phyloP scores from a whole-genome alignment of 2,797 vertebrate genomes.

The Coranthus polyacanthus region DNA sequence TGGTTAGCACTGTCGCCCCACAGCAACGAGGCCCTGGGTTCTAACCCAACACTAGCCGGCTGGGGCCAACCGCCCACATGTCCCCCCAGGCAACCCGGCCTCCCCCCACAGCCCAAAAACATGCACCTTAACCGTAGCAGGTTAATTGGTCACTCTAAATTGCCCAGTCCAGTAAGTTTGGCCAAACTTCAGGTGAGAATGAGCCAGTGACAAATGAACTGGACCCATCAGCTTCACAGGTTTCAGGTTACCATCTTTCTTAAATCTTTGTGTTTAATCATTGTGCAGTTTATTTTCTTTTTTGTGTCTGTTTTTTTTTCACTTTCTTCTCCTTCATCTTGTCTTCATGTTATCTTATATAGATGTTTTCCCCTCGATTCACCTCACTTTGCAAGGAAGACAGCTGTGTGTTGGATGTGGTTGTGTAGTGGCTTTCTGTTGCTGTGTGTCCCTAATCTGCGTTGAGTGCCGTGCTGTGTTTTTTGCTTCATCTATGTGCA shows the following conservation, averaged over 20 bases:
- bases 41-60: too few relatives aligned
- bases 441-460: constrained; percentile 26
- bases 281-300: neutral
- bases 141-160: too few relatives aligned
- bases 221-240: neutral
- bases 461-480: constrained; percentile 32
- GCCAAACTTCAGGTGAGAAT: constrained; percentile 5
- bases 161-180: too few relatives aligned
- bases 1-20: too few relatives aligned
- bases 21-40: too few relatives aligned
- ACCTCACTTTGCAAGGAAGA: constrained; percentile 21
- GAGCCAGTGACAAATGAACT: constrained; percentile 13
- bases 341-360: neutral
- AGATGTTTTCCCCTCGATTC: constrained; percentile 8
- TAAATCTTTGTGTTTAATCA: too few relatives aligned
- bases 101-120: too few relatives aligned
- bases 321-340: constrained; percentile 3
- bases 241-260: too few relatives aligned
- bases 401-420: constrained; percentile 60
- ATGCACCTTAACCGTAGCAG: too few relatives aligned
- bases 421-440: constrained; percentile 36
- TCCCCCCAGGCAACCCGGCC: too few relatives aligned
- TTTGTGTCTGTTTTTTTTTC: neutral
- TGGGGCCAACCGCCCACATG: too few relatives aligned
- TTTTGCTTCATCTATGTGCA: constrained; percentile 21